These are phyloP conservation scores for Peromyscus aztecus DNA, from an alignment of 2,797 vertebrate genomes.

Conservation along the genomic window DNA sequence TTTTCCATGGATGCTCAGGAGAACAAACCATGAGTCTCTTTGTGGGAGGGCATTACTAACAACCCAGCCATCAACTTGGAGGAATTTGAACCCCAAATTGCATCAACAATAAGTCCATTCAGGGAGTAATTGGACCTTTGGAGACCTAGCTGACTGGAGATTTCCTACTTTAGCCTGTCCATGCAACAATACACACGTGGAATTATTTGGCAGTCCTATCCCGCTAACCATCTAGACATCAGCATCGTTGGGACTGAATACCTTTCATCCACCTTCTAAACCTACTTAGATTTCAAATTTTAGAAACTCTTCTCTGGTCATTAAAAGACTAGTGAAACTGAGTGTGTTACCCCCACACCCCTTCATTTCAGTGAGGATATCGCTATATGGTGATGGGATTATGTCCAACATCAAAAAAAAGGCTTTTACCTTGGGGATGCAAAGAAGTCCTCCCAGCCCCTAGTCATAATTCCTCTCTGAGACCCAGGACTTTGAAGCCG, in stretches of 20 bases:
- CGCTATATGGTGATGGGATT: neutral
- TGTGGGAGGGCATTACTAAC: neutral
- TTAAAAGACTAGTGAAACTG: conserved; percentile 35
- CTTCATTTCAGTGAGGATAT: conserved; percentile 56
- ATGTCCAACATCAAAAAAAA: conserved; percentile 5
- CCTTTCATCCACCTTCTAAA: conserved; percentile 18
- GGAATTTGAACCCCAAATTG: neutral
- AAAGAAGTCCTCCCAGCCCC: neutral
- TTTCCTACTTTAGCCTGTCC: neutral
- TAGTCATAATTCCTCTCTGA: conserved; percentile 25
- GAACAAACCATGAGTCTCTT: neutral
- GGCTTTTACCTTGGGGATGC: neutral
- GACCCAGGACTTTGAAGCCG: neutral
- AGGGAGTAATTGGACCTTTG: neutral
- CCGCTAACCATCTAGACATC: neutral
- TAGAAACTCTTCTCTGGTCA: neutral
- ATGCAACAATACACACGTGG: neutral
- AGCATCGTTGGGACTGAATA: neutral
- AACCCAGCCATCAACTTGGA: neutral
- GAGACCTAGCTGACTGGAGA: neutral
- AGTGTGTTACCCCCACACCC: neutral
- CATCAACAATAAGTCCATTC: neutral
- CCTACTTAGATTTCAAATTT: conserved; percentile 20
- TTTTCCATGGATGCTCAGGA: neutral
- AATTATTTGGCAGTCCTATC: neutral